Base-by-base conservation (phyloP, 2,113 vertebrate genomes). In the Dicentrarchus labrax region DNA sequence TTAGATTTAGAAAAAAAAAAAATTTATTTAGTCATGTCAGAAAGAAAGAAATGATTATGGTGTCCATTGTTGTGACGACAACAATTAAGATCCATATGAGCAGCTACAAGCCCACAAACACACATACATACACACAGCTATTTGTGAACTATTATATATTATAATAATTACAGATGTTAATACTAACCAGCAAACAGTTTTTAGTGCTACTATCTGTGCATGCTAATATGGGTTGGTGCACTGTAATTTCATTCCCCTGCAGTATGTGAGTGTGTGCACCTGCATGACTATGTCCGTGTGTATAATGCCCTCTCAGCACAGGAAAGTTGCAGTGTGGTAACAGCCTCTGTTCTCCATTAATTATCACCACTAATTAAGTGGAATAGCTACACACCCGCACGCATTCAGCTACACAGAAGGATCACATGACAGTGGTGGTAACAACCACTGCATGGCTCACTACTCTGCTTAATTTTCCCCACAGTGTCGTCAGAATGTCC, bases 361-460 rank as follows among this genome's bases (percentile, higher is more conserved):
- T 77, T 72, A 78, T 51, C n/a, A 59, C 8, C n/a, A 36, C 12
- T 77, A 66, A 77, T 83, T 72, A 59, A 77, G 51, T 65, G 51
- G 43, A 45, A 76, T 24, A 70, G 54, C 65, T 47, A 30, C 36
- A 45, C 22, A 43, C 70, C 41, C 9, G 13, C 9, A 67, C 19
- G 48, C 50, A 24, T 7, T 59, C 41, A 19, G n/a, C n/a, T 11
- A 53, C 45, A 69, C 38, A 53, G 0, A 45, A 1, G 24, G 22
- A 12, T 16, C 13, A 17, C 57, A 48, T 62, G 50, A 39, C 41
- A 36, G 71, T 51, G 36, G 71, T 51, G 36, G 62, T 75, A 66
- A 68, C 53, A 67, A n/a, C 62, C 47, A 60, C n/a, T 12, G 62
- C 53, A 60, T 16, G 47, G 54, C 54, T 68, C 71, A 61, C 36